These are phyloP conservation scores for Temnothorax rugatulus DNA, from an alignment of 2,888 invertebrate genomes.

Conservation along the genomic window DNA sequence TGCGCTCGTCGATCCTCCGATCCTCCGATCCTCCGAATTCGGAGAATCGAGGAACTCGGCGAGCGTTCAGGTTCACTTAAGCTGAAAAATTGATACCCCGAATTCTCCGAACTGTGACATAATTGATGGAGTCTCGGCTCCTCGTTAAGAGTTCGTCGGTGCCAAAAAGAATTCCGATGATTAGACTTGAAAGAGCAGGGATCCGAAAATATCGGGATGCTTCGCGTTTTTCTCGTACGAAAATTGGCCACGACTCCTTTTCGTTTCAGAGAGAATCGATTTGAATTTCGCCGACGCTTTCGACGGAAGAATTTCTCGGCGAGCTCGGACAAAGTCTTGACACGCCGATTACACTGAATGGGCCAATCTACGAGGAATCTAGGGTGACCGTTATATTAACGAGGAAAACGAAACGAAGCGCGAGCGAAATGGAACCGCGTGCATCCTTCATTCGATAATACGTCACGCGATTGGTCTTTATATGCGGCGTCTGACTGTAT, in stretches of 20 bases:
- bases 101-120: background rate
- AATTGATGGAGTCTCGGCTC: background rate
- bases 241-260: background rate
- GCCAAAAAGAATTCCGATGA: background rate
- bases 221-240: background rate
- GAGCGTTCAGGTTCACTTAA: background rate
- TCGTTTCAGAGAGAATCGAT: background rate
- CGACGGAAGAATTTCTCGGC: background rate
- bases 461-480: constrained; percentile 40
- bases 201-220: background rate
- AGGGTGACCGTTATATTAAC: constrained; percentile 27
- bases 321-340: background rate
- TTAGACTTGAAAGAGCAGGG: background rate
- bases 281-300: background rate
- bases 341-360: background rate
- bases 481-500: constrained; percentile 18
- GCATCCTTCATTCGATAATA: constrained; percentile 56
- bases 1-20: background rate
- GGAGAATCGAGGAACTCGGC: background rate
- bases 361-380: constrained; percentile 19
- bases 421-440: constrained; percentile 38
- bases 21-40: background rate
- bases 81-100: background rate
- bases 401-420: constrained; percentile 45
- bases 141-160: background rate